Conservation (phyloP, 2,797 vertebrate genomes). For the Sternarchorhynchus goeldii region DNA sequence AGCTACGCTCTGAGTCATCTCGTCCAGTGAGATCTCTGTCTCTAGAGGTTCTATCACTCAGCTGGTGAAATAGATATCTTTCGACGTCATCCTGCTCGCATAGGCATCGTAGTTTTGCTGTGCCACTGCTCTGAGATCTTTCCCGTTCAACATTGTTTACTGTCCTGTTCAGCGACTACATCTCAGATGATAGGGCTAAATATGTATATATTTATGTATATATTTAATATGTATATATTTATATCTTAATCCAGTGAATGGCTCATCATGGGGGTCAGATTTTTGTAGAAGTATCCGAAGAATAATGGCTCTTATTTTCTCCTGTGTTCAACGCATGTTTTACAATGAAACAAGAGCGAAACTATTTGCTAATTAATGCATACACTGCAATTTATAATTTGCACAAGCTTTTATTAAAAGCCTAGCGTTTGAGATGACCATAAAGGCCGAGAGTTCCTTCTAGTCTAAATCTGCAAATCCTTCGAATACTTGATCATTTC, state of each 20-base stretch:
- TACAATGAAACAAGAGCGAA: slow-evolving; percentile 35
- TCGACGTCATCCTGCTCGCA: not conserved
- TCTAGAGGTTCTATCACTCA: too few species aligned
- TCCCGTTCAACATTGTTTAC: not conserved
- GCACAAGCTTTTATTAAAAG: slow-evolving; percentile 3
- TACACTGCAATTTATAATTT: slow-evolving; percentile 23
- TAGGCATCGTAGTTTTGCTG: not conserved
- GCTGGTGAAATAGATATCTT: not conserved
- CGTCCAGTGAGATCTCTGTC: too few species aligned
- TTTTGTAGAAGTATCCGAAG: slow-evolving; percentile 36
- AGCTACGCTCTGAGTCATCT: too few species aligned
- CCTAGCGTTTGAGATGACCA: not conserved
- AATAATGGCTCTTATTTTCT: slow-evolving; percentile 40
- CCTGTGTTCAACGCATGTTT: slow-evolving; percentile 21
- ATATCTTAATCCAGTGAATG: slow-evolving; percentile 8
- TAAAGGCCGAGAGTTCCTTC: not conserved
- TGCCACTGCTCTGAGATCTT: not conserved
- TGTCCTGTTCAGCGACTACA: not conserved
- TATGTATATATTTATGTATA: not conserved
- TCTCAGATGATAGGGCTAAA: not conserved
- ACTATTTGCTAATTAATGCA: slow-evolving; percentile 32
- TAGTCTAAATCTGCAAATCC: not conserved
- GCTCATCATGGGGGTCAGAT: slow-evolving; percentile 32
- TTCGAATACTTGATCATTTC: not conserved
- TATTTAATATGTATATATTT: slow-evolving; percentile 5